Conservation (phyloP, 2,888 invertebrate species). For the Coronaproctus castanopsis region DNA sequence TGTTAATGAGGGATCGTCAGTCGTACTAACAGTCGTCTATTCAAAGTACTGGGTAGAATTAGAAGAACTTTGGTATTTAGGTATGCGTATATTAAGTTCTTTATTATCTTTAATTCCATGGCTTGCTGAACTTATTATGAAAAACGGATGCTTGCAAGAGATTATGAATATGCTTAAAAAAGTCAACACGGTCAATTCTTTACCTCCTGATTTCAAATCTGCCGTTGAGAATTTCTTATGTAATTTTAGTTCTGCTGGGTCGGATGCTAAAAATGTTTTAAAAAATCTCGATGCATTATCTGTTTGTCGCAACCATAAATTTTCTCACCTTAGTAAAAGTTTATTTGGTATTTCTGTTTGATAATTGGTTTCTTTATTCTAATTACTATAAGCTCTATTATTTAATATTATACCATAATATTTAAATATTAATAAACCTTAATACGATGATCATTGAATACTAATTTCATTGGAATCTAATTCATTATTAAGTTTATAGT, state of each 20-base stretch:
- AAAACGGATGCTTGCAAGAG: constrained; percentile 84
- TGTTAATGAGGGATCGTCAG: constrained; percentile 57
- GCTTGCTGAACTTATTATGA: constrained; percentile 76
- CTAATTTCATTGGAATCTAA: too few relatives aligned
- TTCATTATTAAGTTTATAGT: too few relatives aligned
- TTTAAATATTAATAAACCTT: too few relatives aligned
- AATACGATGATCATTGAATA: too few relatives aligned
- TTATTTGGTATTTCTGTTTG: constrained; percentile 75
- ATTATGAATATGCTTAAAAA: constrained; percentile 61
- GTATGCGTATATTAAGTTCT: constrained; percentile 78
- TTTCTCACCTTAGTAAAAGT: constrained; percentile 75
- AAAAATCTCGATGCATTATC: constrained; percentile 64
- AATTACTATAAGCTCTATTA: too few relatives aligned
- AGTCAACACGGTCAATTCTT: constrained; percentile 59
- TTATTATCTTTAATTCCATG: constrained; percentile 63
- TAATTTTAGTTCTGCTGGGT: constrained; percentile 60
- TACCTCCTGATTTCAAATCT: constrained; percentile 64
- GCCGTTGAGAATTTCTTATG: constrained; percentile 79
- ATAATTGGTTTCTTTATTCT: too few relatives aligned
- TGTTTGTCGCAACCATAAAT: constrained; percentile 64
- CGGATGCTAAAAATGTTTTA: constrained; percentile 47
- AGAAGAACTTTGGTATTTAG: constrained; percentile 78
- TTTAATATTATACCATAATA: too few relatives aligned
- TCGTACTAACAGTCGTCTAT: constrained; percentile 65
- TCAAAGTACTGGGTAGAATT: constrained; percentile 77